phyloP scores from a whole-genome alignment of 2,888 invertebrate genomes.

The Spilosoma lubricipeda region DNA sequence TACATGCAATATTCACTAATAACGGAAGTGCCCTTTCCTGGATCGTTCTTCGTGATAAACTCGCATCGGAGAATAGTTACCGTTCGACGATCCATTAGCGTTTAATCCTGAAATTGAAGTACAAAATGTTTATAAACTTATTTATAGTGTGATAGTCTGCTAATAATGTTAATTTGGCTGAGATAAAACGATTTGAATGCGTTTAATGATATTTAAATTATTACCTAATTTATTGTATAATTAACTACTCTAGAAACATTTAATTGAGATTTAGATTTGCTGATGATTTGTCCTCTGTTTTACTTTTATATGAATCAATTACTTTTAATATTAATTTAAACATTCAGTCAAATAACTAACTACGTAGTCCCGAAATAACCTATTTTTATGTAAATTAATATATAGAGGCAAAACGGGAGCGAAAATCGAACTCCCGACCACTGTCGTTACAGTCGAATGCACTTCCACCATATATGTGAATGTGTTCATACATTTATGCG shows the following conservation, averaged over 20 bases:
- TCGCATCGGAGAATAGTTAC: constrained; percentile 91
- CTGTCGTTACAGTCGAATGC: background rate
- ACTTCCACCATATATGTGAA: background rate
- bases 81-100: constrained; percentile 87
- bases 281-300: no score
- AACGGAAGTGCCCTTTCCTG: constrained; percentile 93
- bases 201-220: background rate
- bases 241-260: no score
- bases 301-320: no score
- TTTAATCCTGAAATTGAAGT: constrained; percentile 85
- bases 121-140: background rate
- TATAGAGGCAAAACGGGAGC: background rate
- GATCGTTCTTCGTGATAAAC: constrained; percentile 94
- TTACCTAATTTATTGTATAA: background rate
- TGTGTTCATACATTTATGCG: background rate
- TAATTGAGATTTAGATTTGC: no score
- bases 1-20: constrained; percentile 76
- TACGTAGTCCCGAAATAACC: no score
- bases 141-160: background rate
- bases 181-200: background rate
- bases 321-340: no score
- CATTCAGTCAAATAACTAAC: no score
- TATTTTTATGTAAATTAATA: background rate
- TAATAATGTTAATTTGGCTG: background rate
- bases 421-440: background rate